Percentiles rank a stretch among this genome's conserved stretches.
phyloP scores from a whole-genome alignment of 2,113 vertebrate genomes.

The Boulengeromyrus knoepffleri region DNA sequence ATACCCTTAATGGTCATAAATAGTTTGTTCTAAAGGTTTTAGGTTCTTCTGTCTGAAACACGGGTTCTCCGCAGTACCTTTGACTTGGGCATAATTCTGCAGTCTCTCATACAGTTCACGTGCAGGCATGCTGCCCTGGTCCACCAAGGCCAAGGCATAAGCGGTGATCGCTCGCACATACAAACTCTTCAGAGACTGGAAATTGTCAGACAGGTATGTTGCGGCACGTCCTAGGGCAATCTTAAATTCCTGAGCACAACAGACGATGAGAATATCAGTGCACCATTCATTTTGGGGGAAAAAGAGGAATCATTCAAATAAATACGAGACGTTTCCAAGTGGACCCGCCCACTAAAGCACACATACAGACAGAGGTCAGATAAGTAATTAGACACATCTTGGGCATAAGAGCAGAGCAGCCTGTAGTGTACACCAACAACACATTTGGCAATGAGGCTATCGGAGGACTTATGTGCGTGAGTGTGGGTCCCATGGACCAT shows the following conservation, averaged over 20 bases:
- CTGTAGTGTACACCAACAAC: background rate
- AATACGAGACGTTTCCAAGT: background rate
- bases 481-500: background rate
- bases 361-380: background rate
- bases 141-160: conserved; percentile 70
- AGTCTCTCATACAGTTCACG: conserved; percentile 39
- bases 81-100: conserved; percentile 58
- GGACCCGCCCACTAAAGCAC: background rate
- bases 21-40: background rate
- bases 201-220: conserved; percentile 61
- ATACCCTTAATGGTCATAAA: background rate
- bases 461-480: background rate
- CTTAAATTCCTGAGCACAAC: conserved; percentile 57
- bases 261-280: background rate
- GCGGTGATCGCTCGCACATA: conserved; percentile 70
- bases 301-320: background rate
- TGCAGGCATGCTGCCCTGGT: conserved; percentile 29
- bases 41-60: background rate
- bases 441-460: background rate
- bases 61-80: conserved; percentile 48
- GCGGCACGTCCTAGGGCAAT: conserved; percentile 56
- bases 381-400: background rate
- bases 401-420: background rate
- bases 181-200: conserved; percentile 55
- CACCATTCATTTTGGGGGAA: background rate